Base-by-base conservation (phyloP, 2,797 vertebrate species). In the Calcarius lapponicus region DNA sequence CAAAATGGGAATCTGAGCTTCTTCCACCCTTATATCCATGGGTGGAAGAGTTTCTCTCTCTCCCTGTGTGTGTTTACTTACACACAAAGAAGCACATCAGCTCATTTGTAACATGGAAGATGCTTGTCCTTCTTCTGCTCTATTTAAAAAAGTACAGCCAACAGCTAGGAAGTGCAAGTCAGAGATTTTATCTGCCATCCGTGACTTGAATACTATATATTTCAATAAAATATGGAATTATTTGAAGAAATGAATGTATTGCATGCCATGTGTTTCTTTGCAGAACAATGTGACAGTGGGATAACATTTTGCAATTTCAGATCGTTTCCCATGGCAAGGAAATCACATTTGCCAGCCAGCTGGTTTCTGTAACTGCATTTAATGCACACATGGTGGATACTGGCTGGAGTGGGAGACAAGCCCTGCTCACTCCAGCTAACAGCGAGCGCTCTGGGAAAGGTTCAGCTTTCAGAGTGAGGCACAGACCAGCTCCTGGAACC, bases 301-400 rank as follows among this genome's bases (percentile, higher is more conserved):
- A 95, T 91, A 96, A 94, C 40, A 42, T 62, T 91, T 66, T 87
- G 67, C 79, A 91, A 91, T 88, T 87, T 86, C 81, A 82, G 74
- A 95, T 85, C 11, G 31, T 92, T 93, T 94, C 86, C 78, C 48
- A 56, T 20, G 15, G 86, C 78, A 89, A 82, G 71, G 36, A 89
- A 93, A 87, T 69, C 11, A 10, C n/a, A 61, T 91, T 92, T 69
- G 36, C 40, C 60, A 96, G 74, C 25, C 58, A 91, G 84, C 24
- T 86, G 53, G 36, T 3, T 6, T 58, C 48, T 78, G 78, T 87
- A 83, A 26, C 62, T 76, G 32, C 53, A 25, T 84, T 95, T 87
- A 70, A 58, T 10, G 22, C 29, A 62, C 25, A n/a, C 11, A 36
- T 6, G 40, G 66, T 29, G 79, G 83, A 32, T 40, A 48, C 34